These are phyloP conservation scores for Andrena fulva DNA, from an alignment of 2,888 invertebrate genomes.

Conservation along the genomic window DNA sequence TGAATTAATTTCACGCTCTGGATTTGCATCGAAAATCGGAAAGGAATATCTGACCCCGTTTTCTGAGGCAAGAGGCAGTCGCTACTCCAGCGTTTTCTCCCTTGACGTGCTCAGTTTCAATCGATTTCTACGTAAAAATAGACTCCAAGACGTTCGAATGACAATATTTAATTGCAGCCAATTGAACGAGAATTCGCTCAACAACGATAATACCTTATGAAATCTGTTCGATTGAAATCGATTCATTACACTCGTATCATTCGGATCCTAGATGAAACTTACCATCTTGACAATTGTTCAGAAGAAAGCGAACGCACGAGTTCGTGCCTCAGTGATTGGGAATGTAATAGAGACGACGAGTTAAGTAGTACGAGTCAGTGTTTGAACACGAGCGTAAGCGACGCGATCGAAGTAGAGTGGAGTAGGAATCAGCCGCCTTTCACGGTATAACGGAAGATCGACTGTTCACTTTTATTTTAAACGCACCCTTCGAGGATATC, in stretches of 20 bases:
- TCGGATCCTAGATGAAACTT: too few species aligned
- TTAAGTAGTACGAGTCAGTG: conserved; percentile 6
- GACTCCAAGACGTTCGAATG: too few species aligned
- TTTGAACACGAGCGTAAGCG: too few species aligned
- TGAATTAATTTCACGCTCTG: background rate
- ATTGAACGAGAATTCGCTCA: too few species aligned
- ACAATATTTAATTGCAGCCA: too few species aligned
- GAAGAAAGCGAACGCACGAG: too few species aligned
- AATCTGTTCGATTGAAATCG: too few species aligned
- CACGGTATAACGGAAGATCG: background rate
- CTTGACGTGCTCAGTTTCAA: background rate
- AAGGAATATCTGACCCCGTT: background rate
- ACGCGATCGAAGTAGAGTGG: background rate
- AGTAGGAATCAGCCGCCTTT: background rate
- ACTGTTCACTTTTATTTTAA: conserved; percentile 6
- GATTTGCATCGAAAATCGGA: background rate
- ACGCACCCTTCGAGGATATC: conserved; percentile 1
- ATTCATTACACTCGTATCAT: too few species aligned
- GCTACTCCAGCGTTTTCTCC: background rate
- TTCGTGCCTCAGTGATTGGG: background rate
- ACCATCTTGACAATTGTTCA: too few species aligned
- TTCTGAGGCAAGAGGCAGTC: background rate
- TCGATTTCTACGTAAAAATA: background rate
- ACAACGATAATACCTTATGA: too few species aligned
- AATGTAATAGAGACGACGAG: background rate